Evolutionary conservation across 2,888 invertebrate species (phyloP).

Genomic region (Globia sparganii): DNA sequence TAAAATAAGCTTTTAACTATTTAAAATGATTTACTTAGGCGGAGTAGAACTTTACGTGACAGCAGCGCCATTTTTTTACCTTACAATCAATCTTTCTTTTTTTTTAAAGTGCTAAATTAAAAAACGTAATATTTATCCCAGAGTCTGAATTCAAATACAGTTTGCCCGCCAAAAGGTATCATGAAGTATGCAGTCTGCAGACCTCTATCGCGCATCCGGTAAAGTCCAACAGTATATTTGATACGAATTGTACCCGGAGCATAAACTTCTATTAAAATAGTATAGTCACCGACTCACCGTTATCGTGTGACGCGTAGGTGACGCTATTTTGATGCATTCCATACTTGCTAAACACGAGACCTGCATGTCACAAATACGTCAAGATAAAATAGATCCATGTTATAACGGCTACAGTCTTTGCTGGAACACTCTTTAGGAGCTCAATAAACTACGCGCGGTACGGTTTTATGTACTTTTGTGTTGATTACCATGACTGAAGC

Average conservation of each 20-base stretch:
- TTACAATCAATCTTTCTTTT: no score
- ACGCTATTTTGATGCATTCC: not conserved
- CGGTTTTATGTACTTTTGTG: not conserved
- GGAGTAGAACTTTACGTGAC: no score
- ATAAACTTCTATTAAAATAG: constrained; percentile 6
- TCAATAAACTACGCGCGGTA: not conserved
- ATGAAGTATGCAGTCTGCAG: not conserved
- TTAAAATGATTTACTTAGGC: no score
- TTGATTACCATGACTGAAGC: not conserved
- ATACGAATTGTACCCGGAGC: not conserved
- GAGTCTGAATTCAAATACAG: not conserved
- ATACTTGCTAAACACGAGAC: not conserved
- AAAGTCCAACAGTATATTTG: constrained; percentile 3
- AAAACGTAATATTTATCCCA: not conserved
- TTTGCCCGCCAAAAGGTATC: not conserved
- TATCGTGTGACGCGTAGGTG: not conserved
- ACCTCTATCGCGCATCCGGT: constrained; percentile 5
- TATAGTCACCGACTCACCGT: not conserved
- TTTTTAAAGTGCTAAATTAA: not conserved
- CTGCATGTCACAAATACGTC: not conserved
- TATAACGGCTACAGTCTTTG: not conserved
- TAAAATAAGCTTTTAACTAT: no score
- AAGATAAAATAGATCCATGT: not conserved
- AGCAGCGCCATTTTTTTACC: no score
- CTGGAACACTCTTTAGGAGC: not conserved